These are phyloP conservation scores for Ctena decussata DNA, from an alignment of 2,888 invertebrate genomes.

Conservation along the genomic window DNA sequence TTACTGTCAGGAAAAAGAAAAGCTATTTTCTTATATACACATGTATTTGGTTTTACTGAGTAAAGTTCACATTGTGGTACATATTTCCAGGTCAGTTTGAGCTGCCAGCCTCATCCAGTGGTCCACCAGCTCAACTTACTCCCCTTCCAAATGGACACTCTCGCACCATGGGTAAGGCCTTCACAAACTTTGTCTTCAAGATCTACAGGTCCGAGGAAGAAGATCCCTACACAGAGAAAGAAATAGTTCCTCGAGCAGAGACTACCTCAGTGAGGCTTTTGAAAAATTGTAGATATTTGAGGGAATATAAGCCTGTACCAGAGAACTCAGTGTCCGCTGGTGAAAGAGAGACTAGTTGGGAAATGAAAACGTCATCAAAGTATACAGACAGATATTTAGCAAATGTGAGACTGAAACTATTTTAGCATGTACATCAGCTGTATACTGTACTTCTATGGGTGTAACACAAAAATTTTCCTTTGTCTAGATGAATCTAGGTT, in stretches of 20 bases:
- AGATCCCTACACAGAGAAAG: slow-evolving; percentile 4
- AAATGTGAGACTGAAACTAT: slow-evolving; percentile 32
- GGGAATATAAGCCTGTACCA: slow-evolving; percentile 48
- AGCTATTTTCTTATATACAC: too few relatives aligned
- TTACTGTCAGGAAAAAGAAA: too few relatives aligned
- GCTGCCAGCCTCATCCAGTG: slow-evolving; percentile 35
- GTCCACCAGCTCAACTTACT: slow-evolving; percentile 38
- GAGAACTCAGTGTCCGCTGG: slow-evolving; percentile 17
- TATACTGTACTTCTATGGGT: too few relatives aligned
- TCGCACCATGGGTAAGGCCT: background rate
- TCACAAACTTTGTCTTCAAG: slow-evolving; percentile 12
- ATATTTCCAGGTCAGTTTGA: too few relatives aligned
- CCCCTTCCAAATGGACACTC: slow-evolving; percentile 26
- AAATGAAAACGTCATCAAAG: slow-evolving; percentile 18
- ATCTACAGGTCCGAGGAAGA: background rate
- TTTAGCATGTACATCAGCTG: too few relatives aligned
- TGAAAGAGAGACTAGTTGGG: slow-evolving; percentile 56
- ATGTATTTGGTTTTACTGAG: too few relatives aligned
- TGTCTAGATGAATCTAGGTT: too few relatives aligned
- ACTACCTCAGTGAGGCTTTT: slow-evolving; percentile 43
- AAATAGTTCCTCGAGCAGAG: slow-evolving; percentile 51
- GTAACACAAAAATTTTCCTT: too few relatives aligned
- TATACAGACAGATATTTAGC: slow-evolving; percentile 34
- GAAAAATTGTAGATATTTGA: slow-evolving; percentile 58
- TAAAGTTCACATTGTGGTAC: too few relatives aligned